These are phyloP conservation scores for Agriopis aurantiaria DNA, from an alignment of 2,888 invertebrate genomes.

Conservation along the genomic window DNA sequence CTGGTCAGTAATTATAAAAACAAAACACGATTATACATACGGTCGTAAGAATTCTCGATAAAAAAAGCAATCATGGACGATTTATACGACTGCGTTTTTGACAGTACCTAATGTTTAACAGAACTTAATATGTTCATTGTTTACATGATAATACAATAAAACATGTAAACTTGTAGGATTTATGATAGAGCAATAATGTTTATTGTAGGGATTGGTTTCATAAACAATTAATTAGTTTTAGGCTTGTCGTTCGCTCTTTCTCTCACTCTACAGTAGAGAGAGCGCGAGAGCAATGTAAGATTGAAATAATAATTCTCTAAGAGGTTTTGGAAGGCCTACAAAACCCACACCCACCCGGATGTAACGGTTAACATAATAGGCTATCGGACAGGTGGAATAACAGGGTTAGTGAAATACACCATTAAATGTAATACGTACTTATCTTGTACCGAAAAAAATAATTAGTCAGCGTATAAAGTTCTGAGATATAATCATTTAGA, in stretches of 20 bases:
- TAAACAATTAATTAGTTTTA: background rate
- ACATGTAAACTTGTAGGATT: background rate
- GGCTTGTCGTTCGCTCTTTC: background rate
- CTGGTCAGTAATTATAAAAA: background rate
- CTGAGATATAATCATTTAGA: no score
- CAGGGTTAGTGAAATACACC: no score
- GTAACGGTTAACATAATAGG: no score
- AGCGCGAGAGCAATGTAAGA: no score
- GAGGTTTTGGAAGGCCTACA: no score
- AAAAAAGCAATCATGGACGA: background rate
- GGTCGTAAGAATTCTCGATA: background rate
- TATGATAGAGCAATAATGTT: background rate
- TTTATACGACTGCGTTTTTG: background rate
- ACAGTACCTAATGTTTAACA: background rate
- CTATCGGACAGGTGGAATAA: no score
- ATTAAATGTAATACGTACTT: no score
- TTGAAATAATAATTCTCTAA: no score
- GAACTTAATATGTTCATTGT: background rate
- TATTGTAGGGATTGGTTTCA: background rate
- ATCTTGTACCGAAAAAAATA: no score
- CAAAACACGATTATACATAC: background rate
- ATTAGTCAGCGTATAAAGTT: no score
- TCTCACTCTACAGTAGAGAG: background rate
- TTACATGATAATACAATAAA: background rate
- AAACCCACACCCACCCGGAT: no score